Evolutionary conservation across 2,888 invertebrate species (phyloP), one percentile per base, ranked within the genome.

Genomic region (Penaeus monodon): DNA sequence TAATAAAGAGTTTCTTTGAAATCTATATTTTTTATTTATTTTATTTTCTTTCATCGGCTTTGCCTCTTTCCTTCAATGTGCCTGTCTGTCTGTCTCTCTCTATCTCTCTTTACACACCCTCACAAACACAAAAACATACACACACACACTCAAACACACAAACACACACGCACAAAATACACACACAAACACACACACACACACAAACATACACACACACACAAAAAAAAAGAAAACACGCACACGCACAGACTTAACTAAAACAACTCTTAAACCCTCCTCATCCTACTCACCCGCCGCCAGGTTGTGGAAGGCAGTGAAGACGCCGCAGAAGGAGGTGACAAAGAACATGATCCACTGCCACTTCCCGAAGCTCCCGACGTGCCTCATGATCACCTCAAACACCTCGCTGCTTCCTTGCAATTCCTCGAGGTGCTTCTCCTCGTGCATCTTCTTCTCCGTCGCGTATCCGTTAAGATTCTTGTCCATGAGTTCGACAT

Each of bases 231-330:
- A n/a, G 7, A 29, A 33, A 20, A 33, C 14, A 70, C 20, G 27
- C 20, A 70, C 20, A n/a, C 70, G 27, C 70, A 70, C 70, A n/a
- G 6, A n/a, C 70, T 22, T 33, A 70, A 17, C 27, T 33, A 70
- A 70, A 27, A 8, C 70, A n/a, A 17, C 17, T 33, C n/a, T 49
- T 6, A 3, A 6, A 17, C 4, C n/a, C 4, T 0, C 22, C 29
- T 7, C 14, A 22, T 66, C n/a, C 33, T n/a, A 88, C 85, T 85
- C 70, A 88, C 88, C 88, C 12, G 88, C 88, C 66, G 77, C 76
- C 82, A 88, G 73, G 79, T 80, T 83, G 20, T 88, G 88, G 33
- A 88, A 73, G 27, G 88, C 88, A 1, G 83, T 85, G 49, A 88
- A 85, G 63, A 82, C 12, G 22, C 85, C 85, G 22, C 85, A 88